Evolutionary conservation across 2,113 vertebrate genomes (phyloP).

Genomic region (Vulpes ferrilata): DNA sequence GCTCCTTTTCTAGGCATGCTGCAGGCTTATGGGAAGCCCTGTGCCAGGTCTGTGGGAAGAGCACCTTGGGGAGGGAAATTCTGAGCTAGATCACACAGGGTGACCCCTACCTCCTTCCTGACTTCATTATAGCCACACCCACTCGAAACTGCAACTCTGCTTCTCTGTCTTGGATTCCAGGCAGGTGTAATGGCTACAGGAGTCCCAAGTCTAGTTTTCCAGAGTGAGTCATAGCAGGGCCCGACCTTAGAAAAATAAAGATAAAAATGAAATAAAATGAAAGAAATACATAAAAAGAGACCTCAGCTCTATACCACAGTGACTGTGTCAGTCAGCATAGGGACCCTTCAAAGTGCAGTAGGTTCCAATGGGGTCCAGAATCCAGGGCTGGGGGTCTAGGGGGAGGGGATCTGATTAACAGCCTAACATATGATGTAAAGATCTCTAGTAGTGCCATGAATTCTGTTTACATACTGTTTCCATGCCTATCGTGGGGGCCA

Average conservation of each 20-base stretch:
- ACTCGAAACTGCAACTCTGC: not conserved
- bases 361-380: not conserved
- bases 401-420: not conserved
- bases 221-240: not conserved
- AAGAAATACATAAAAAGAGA: not conserved
- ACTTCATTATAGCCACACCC: not conserved
- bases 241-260: not conserved
- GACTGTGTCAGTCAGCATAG: not conserved
- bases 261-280: not conserved
- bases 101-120: not conserved
- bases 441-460: not conserved
- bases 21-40: not conserved
- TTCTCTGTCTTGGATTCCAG: not conserved
- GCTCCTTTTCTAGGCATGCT: not conserved
- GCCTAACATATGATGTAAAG: not conserved
- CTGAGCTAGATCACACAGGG: not conserved
- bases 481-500: rapidly evolving
- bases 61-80: not conserved
- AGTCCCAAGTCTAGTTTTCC: not conserved
- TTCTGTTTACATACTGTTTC: not conserved
- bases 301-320: not conserved
- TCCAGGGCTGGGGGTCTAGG: not conserved
- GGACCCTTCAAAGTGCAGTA: not conserved
- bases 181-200: not conserved
- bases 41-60: not conserved